Percentiles rank a stretch among this genome's conserved stretches.
phyloP scores from a whole-genome alignment of 92 coral and sea anemone genomes.

The Epizoanthus ramosus region DNA sequence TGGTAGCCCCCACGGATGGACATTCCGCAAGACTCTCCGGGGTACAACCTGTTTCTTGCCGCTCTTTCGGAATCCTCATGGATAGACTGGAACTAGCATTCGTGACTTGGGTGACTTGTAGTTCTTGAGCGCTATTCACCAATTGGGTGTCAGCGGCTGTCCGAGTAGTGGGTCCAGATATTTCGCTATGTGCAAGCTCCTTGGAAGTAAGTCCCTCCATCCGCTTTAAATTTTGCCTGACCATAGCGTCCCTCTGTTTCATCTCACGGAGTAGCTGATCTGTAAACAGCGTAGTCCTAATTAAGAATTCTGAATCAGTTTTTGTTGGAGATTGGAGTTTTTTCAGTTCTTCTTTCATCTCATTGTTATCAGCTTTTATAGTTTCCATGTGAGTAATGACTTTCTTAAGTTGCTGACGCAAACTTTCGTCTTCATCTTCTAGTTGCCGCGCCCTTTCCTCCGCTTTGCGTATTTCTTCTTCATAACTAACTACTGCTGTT shows the following conservation, averaged over 20 bases:
- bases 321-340: slow-evolving; percentile 54
- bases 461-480: slow-evolving; percentile 14
- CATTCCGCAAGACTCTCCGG: neutral
- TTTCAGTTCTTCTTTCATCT: slow-evolving; percentile 66
- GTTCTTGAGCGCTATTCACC: neutral
- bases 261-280: slow-evolving; percentile 63
- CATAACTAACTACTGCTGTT: neutral
- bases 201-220: neutral
- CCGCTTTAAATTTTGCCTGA: slow-evolving; percentile 2
- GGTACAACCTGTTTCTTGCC: neutral
- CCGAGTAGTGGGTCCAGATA: neutral
- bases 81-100: neutral
- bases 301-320: slow-evolving; percentile 42
- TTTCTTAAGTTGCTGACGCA: slow-evolving; percentile 62
- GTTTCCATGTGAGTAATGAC: slow-evolving; percentile 70
- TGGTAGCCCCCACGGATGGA: neutral
- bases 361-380: slow-evolving; percentile 68
- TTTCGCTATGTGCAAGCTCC: neutral
- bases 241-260: slow-evolving; percentile 59
- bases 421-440: slow-evolving; percentile 46
- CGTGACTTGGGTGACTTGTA: neutral
- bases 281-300: slow-evolving; percentile 72
- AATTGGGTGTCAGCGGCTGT: neutral
- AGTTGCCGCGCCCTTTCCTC: slow-evolving; percentile 17
- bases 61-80: neutral